Conservation (phyloP, 2,888 invertebrate species). For the Sycophila texana region DNA sequence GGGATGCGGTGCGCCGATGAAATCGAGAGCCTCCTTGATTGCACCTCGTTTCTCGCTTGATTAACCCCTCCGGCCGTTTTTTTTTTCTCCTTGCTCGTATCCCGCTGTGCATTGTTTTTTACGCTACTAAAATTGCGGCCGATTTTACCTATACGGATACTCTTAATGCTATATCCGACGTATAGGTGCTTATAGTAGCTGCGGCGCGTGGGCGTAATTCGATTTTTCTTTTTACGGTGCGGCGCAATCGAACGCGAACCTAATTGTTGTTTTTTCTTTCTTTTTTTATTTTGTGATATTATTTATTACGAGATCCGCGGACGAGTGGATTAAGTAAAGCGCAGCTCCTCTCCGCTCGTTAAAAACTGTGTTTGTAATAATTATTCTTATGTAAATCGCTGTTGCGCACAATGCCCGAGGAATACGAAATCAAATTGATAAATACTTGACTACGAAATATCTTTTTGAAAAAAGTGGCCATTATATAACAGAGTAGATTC, state of each 20-base stretch:
- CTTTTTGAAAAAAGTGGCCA: neutral
- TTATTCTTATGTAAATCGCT: no score
- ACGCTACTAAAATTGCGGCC: slow-evolving; percentile 17
- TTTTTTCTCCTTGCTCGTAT: neutral
- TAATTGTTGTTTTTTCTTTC: neutral
- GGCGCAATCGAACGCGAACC: slow-evolving; percentile 4
- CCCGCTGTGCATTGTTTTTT: slow-evolving; percentile 13
- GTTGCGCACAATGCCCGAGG: neutral
- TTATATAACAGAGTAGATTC: slow-evolving; percentile 4
- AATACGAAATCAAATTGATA: slow-evolving; percentile 12
- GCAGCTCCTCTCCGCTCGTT: no score
- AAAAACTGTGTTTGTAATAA: no score
- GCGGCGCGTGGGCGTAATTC: neutral
- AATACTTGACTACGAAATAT: neutral
- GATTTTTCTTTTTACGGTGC: slow-evolving; percentile 2
- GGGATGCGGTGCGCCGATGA: slow-evolving; percentile 12
- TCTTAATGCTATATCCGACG: neutral
- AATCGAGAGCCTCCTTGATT: slow-evolving; percentile 36
- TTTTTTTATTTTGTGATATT: neutral
- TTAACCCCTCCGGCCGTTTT: slow-evolving; percentile 28
- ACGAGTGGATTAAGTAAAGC: no score
- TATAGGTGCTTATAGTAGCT: no score
- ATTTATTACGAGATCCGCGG: no score
- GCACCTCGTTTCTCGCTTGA: slow-evolving; percentile 43
- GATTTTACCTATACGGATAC: slow-evolving; percentile 6